Percentiles rank a stretch among this genome's conserved stretches.
Conservation (phyloP, 2,113 vertebrate genomes). For the Ptilonorhynchus violaceus region DNA sequence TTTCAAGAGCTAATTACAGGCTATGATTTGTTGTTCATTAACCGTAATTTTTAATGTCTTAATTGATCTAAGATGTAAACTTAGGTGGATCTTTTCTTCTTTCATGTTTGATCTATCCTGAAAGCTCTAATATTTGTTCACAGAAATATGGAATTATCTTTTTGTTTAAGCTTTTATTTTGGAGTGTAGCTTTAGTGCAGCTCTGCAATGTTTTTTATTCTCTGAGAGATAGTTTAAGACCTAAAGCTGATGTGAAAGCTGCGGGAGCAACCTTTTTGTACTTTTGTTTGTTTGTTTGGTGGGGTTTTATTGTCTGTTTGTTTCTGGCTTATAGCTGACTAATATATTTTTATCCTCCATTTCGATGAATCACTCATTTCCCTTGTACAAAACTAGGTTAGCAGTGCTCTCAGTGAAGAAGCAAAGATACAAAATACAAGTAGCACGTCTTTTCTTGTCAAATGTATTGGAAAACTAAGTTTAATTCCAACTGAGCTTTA, state of each 20-base stretch:
- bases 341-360: fast-evolving
- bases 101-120: fast-evolving
- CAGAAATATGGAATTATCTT: fast-evolving
- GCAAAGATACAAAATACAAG: fast-evolving
- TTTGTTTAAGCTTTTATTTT: neutral
- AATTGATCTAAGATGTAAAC: fast-evolving
- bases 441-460: neutral
- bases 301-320: neutral
- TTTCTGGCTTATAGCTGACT: neutral
- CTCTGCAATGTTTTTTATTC: neutral
- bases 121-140: fast-evolving
- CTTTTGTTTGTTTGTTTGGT: neutral
- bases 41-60: neutral
- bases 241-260: neutral
- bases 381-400: neutral
- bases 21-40: fast-evolving
- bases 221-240: neutral
- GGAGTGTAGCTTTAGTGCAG: fast-evolving
- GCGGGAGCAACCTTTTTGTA: neutral
- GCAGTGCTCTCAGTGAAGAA: neutral
- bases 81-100: neutral
- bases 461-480: neutral
- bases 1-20: fast-evolving
- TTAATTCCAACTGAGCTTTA: neutral
- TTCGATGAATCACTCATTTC: neutral